Evolutionary conservation across 1,140 invertebrate genomes (phyloP), one percentile per base, ranked within the genome.

Genomic region (Ericerus pela): DNA sequence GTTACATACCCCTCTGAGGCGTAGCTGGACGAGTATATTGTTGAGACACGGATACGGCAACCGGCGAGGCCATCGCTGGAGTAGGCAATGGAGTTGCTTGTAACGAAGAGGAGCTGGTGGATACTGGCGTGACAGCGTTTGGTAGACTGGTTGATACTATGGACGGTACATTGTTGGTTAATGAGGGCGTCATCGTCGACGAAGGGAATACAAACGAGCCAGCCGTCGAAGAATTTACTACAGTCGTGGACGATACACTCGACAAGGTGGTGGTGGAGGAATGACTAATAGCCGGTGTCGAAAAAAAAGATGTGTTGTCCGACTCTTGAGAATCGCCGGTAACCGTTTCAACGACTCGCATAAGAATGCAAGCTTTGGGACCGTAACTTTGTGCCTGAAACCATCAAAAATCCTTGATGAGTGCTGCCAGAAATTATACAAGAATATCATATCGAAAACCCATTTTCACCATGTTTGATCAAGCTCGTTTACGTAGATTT

Each of bases 291-390:
- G 56, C 51, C 51, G 53, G 41, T 30, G 28, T 38, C 38, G 60
- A 24, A 22, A 59, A 56, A 51, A 61, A 37, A 28, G 58, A 58
- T 0, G 61, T 27, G 18, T 56, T 27, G n/a, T 51, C 52, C 2
- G 36, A 6, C 14, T 38, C 36, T 2, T 47, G 6, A 54, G 53
- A 43, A 36, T 52, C 38, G n/a, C 52, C 54, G 0, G 84, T 84
- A 31, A 90, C 82, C 0, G 86, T 91, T 69, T 96, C 93, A 43
- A 96, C 88, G 18, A 97, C 87, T 62, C 91, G 83, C 86, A 97
- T 96, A 8, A 93, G 77, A 51, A 95, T 90, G 65, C 94, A 89
- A 0, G 92, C 93, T 60, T 88, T 85, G 0, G 90, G 85, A 0
- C 93, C 93, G 70, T 95, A 97, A 62, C 90, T 91, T 68, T 95